phyloP scores from a whole-genome alignment of 2,113 vertebrate genomes.

The Elephas maximus region DNA sequence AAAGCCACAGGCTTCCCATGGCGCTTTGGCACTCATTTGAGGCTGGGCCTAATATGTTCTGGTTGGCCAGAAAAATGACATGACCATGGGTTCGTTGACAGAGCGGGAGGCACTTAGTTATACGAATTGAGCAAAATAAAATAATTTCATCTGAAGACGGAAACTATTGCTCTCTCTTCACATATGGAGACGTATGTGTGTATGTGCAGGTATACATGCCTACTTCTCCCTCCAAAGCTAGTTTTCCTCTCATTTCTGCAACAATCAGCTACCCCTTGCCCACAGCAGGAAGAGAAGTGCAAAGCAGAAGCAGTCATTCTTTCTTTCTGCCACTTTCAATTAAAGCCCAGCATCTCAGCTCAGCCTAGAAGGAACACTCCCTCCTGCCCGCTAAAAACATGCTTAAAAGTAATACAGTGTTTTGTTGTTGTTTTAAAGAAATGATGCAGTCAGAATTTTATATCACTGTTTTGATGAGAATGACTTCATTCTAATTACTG shows the following conservation, averaged over 20 bases:
- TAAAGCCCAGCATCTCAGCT: neutral
- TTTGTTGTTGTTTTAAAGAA: neutral
- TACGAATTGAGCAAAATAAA: neutral
- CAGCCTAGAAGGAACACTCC: neutral
- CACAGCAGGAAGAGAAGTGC: neutral
- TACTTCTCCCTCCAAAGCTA: neutral
- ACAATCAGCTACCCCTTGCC: neutral
- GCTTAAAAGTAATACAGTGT: neutral
- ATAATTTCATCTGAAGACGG: neutral
- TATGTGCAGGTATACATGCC: neutral
- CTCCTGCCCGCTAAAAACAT: neutral
- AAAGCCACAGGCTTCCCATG: neutral
- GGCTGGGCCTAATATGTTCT: neutral
- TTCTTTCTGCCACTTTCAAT: neutral
- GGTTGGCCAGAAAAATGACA: neutral
- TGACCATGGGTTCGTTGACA: no score
- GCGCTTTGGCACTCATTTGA: neutral
- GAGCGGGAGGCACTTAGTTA: no score
- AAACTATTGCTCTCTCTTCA: neutral
- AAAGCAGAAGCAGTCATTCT: neutral
- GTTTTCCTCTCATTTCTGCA: neutral
- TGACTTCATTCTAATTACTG: no score
- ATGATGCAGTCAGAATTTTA: neutral
- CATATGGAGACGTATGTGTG: neutral
- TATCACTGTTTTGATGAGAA: neutral